Evolutionary conservation across 2,797 vertebrate species (phyloP), one percentile per base, ranked within the genome.

Genomic region (Poeciliopsis turneri): DNA sequence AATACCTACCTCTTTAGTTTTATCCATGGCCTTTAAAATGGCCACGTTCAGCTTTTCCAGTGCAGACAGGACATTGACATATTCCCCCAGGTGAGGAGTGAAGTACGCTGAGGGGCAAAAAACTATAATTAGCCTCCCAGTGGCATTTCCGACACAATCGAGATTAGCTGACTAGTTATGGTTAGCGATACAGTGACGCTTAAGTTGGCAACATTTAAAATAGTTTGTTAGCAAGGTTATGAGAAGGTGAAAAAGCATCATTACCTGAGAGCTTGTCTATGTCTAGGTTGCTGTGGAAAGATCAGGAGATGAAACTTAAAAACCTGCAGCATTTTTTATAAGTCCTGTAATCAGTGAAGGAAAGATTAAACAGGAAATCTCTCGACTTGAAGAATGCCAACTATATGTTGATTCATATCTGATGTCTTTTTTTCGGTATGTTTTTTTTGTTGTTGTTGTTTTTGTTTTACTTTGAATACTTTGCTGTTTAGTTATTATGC

Each of bases 21-120:
- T 96, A 84, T 98, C 98, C 98, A 99, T 98, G 82, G 98, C 98
- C 76, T 95, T 95, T 82, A 99, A 93, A 89, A 99, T 96, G 0
- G 97, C 96, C 3, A 96, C 92, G 59, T 98, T 99, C 77, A 99
- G 95, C 2, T 96, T 93, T 83, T 99, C 97, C 93, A 99, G 92
- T 0, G 98, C 96, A 0, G 97, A 96, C 75, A 99, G 93, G 81
- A 98, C 97, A 0, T 95, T 96, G 86, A 93, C 95, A 16, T 97
- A 98, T 87, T 97, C 96, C 5, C 98, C 97, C 2, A 98, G 94
- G 84, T 97, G 97, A 0, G 96, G 95, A 2, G 95, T 96, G 92
- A 98, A 98, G 94, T 98, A 97, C 80, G 97, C 98, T 99, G 92
- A 0, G 78, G 70, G 64, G 76, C 47, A 61, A 79, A 10, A 28